Evolutionary conservation across 1,140 invertebrate species (phyloP).

Genomic region (Rhopalosiphum maidis): DNA sequence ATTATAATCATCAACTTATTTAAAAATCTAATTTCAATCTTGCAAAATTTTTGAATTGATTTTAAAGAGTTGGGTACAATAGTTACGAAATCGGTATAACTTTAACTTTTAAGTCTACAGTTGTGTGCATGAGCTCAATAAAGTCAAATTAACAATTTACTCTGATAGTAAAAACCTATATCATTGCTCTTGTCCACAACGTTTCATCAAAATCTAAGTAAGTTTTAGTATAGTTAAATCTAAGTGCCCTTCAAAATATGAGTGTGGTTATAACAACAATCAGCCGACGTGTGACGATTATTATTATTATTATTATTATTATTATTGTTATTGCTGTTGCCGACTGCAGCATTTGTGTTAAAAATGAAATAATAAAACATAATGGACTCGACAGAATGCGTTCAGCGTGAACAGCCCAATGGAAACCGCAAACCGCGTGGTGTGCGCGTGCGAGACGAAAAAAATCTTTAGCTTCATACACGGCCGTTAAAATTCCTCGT

Average conservation of each 20-base stretch:
- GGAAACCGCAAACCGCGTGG: conserved; percentile 5
- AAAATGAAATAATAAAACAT: conserved; percentile 38
- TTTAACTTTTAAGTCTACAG: background rate
- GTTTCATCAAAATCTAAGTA: background rate
- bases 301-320: background rate
- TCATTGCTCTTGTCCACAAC: background rate
- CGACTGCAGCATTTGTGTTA: background rate
- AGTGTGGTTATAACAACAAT: background rate
- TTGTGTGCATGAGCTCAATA: background rate
- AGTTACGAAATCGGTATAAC: background rate
- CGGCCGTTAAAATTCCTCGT: conserved; percentile 56
- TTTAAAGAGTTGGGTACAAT: background rate
- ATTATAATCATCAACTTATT: background rate
- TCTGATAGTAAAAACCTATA: background rate
- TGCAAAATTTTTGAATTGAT: background rate
- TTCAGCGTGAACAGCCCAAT: background rate
- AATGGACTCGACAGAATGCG: conserved; percentile 15
- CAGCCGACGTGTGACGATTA: background rate
- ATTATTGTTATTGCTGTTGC: background rate
- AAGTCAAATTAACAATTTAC: background rate
- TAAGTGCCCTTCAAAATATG: background rate
- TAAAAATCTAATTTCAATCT: background rate
- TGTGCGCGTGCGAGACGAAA: background rate
- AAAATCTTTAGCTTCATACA: conserved; percentile 44
- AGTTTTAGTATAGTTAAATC: background rate